These are phyloP conservation scores for Iselma pallidipennis DNA, from an alignment of 2,888 invertebrate species.

Conservation along the genomic window DNA sequence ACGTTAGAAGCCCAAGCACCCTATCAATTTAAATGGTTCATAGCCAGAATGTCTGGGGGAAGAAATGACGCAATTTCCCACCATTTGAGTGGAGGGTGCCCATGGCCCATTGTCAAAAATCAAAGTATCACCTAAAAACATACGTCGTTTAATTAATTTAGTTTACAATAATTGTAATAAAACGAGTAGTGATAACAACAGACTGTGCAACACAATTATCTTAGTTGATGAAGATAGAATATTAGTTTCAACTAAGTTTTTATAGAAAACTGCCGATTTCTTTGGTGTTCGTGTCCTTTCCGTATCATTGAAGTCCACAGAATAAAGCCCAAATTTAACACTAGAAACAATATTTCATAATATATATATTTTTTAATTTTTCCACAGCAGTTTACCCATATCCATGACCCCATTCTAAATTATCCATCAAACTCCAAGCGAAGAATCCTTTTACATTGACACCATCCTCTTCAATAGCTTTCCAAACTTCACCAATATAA, in stretches of 20 bases:
- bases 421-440: slow-evolving; percentile 46
- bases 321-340: slow-evolving; percentile 57
- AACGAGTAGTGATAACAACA: slow-evolving; percentile 1
- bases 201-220: slow-evolving; percentile 47
- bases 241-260: slow-evolving; percentile 53
- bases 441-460: slow-evolving; percentile 53
- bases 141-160: too few relatives aligned
- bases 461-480: slow-evolving; percentile 49
- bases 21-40: too few relatives aligned
- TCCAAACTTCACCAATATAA: slow-evolving; percentile 56
- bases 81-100: too few relatives aligned
- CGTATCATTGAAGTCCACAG: slow-evolving; percentile 57
- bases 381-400: slow-evolving; percentile 47
- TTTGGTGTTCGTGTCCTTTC: slow-evolving; percentile 57
- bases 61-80: too few relatives aligned
- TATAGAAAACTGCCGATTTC: slow-evolving; percentile 56
- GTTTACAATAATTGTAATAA: background rate
- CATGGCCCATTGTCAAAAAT: too few relatives aligned
- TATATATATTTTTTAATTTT: background rate
- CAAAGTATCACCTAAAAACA: too few relatives aligned
- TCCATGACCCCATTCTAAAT: slow-evolving; percentile 57
- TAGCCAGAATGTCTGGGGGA: too few relatives aligned
- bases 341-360: slow-evolving; percentile 47
- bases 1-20: too few relatives aligned
- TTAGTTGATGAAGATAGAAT: slow-evolving; percentile 55